These are phyloP conservation scores for Pristionchus mayeri DNA, from an alignment of 2,888 invertebrate species.

Conservation along the genomic window DNA sequence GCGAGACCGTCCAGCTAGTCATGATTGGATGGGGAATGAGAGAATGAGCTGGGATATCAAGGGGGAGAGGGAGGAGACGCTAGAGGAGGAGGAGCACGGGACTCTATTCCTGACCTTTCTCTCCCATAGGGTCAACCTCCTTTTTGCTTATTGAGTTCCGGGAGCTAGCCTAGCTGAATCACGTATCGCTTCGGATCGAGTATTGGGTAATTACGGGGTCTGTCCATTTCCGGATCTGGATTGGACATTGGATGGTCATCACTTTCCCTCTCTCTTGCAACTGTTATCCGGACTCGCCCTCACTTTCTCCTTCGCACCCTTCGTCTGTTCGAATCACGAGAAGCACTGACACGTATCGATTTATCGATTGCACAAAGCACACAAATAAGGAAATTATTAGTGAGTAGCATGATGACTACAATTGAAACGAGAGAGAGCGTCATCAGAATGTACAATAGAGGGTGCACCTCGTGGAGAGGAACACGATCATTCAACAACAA, in stretches of 20 bases:
- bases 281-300: not conserved
- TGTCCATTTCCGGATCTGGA: constrained; percentile 29
- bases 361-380: constrained; percentile 38
- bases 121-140: constrained; percentile 23
- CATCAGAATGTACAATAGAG: constrained; percentile 49
- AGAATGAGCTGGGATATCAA: not conserved
- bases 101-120: constrained; percentile 45
- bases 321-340: not conserved
- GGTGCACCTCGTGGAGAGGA: not conserved
- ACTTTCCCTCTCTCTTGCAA: not conserved
- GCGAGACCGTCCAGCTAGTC: constrained; percentile 37
- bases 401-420: constrained; percentile 36
- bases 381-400: constrained; percentile 34
- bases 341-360: constrained; percentile 35
- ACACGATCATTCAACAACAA: constrained; percentile 5
- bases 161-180: constrained; percentile 33
- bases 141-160: constrained; percentile 1
- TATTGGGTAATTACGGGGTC: constrained; percentile 3
- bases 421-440: not conserved
- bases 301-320: not conserved
- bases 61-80: not conserved
- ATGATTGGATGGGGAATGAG: constrained; percentile 42
- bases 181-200: not conserved
- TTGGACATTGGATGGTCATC: not conserved
- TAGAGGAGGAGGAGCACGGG: not conserved